Base-by-base conservation (phyloP, 2,113 vertebrate genomes). In the Crypturellus undulatus region DNA sequence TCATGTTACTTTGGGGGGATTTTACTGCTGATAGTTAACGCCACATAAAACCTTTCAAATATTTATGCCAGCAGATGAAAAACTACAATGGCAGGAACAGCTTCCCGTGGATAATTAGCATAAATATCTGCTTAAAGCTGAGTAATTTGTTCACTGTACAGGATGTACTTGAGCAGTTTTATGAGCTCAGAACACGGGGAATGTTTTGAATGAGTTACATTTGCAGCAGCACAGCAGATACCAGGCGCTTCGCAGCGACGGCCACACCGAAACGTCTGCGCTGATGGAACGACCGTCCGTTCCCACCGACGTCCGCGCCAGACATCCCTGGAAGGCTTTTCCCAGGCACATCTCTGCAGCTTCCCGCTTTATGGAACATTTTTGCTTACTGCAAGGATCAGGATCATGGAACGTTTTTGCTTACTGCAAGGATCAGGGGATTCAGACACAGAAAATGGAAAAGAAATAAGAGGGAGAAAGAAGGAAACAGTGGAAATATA, bases 81-180 rank as follows among this genome's bases (percentile, higher is more conserved):
- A 96, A 79, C 63, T 71, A 84, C 96, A 92, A 93, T 68, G 62
- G 84, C 84, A 97, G 92, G 72, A 93, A 52, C 60, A 79, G 77
- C 80, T 95, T 96, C 94, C 91, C 84, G 49, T 92, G 96, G 94
- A 62, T 92, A 88, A 95, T 97, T 96, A 96, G 80, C 81, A 87
- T 68, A 96, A 93, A 92, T 96, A 92, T 96, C 95, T 96, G 80
- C 86, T 95, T 93, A 95, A 94, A 77, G 73, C 79, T 92, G 96
- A 95, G 96, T 83, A 94, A 97, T 95, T 89, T 91, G 79, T 89
- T 93, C 79, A 68, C 77, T 76, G 90, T 60, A 87, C 90, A 93
- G 60, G 78, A 94, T 93, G 87, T 94, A 96, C 89, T 92, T 96
- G 83, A 93, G 83, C 58, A 96, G 58, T 76, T 95, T 97, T 94